phyloP scores from a whole-genome alignment of 2,113 vertebrate species.

The Tympanuchus pallidicinctus region DNA sequence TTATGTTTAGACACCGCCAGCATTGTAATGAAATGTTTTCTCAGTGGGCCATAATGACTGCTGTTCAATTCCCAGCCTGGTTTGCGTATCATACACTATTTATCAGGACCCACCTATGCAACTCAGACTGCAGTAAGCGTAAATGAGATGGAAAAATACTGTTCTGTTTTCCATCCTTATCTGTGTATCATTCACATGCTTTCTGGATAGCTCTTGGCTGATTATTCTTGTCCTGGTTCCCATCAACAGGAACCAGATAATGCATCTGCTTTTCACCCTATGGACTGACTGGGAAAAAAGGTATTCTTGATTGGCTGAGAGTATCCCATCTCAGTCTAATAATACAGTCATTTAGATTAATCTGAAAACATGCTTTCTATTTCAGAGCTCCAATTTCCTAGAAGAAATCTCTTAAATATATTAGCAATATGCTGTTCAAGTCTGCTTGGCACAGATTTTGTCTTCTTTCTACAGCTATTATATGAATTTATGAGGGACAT shows the following conservation, averaged over 20 bases:
- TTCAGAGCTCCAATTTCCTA: slow-evolving; percentile 1
- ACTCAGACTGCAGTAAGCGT: background rate
- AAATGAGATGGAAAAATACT: background rate
- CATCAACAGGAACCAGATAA: slow-evolving; percentile 31
- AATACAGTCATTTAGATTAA: background rate
- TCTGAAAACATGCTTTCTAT: slow-evolving; percentile 27
- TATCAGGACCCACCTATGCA: background rate
- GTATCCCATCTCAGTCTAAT: slow-evolving; percentile 1
- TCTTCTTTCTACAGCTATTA: background rate
- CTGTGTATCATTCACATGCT: background rate
- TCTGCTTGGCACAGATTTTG: background rate
- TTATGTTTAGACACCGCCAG: background rate
- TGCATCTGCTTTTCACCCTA: background rate
- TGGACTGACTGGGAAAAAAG: background rate
- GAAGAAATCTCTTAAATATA: background rate
- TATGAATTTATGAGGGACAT: background rate
- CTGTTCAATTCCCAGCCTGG: background rate
- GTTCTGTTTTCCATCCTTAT: background rate
- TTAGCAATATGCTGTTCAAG: background rate
- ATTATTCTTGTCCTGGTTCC: slow-evolving; percentile 16
- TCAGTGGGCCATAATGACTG: background rate
- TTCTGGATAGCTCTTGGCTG: background rate
- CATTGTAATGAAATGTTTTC: background rate
- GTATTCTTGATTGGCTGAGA: slow-evolving; percentile 5
- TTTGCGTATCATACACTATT: rapidly evolving